phyloP scores from a whole-genome alignment of 2,113 vertebrate species.

The Podiceps cristatus region DNA sequence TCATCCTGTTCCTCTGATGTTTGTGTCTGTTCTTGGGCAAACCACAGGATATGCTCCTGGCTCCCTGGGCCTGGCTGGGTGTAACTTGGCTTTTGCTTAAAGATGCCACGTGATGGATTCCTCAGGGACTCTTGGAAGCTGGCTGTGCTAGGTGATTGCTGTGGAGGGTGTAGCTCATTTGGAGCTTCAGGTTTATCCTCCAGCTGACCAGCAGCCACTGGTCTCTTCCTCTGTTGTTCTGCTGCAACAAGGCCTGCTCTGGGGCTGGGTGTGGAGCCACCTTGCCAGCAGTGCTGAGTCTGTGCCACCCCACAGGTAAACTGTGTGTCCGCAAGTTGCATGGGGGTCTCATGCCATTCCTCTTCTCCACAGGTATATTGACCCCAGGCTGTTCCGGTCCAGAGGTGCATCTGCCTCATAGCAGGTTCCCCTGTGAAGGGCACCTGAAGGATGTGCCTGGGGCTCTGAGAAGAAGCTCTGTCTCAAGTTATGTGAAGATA shows the following conservation, averaged over 20 bases:
- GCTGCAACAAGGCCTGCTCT: background rate
- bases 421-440: background rate
- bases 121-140: background rate
- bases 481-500: background rate
- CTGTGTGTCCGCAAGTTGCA: rapidly evolving
- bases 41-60: background rate
- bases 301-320: background rate
- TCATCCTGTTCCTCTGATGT: background rate
- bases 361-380: rapidly evolving
- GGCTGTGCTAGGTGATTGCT: background rate
- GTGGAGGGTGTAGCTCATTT: background rate
- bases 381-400: rapidly evolving
- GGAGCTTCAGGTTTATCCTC: background rate
- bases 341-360: background rate
- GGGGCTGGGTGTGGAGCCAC: background rate
- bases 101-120: background rate
- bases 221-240: background rate
- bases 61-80: background rate
- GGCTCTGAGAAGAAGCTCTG: background rate
- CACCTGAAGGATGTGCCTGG: background rate
- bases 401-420: rapidly evolving
- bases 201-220: background rate
- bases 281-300: background rate
- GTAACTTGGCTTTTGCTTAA: background rate
- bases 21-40: background rate